A percentile compares a stretch with the other conserved stretches of the same genome.
Conservation (phyloP, 2,888 invertebrate species). For the Prosapia bicincta region DNA sequence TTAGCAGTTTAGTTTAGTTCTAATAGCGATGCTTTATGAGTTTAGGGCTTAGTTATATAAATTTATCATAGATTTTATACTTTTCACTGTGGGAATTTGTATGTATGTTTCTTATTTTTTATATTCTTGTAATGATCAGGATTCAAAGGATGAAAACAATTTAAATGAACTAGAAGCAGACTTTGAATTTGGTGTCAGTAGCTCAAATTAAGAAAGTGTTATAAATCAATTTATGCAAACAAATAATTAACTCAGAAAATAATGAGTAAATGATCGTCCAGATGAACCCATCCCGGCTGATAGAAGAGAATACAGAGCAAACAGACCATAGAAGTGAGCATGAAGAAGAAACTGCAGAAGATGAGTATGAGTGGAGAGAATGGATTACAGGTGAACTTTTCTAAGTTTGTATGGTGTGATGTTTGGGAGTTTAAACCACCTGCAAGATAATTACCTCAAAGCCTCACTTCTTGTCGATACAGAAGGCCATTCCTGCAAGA, state of each 20-base stretch:
- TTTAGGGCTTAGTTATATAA: background rate
- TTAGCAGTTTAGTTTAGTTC: background rate
- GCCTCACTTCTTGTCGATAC: too few species aligned
- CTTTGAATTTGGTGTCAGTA: background rate
- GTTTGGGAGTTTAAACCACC: background rate
- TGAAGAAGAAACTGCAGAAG: background rate
- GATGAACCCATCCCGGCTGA: background rate
- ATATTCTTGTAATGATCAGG: background rate
- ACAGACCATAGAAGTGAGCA: background rate
- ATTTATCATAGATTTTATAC: background rate
- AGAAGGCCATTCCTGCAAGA: too few species aligned
- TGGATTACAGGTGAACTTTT: background rate
- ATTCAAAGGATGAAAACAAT: background rate
- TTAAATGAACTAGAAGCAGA: background rate
- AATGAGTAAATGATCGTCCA: background rate
- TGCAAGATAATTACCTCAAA: too few species aligned
- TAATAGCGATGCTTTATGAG: background rate
- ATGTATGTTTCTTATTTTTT: background rate
- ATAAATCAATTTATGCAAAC: background rate
- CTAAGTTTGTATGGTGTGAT: background rate
- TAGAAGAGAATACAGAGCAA: background rate
- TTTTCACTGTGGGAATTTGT: background rate
- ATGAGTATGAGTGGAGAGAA: background rate
- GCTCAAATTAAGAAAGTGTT: background rate
- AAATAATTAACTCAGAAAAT: background rate